Evolutionary conservation across 1,140 invertebrate species (phyloP).

Genomic region (Reticulitermes speratus): DNA sequence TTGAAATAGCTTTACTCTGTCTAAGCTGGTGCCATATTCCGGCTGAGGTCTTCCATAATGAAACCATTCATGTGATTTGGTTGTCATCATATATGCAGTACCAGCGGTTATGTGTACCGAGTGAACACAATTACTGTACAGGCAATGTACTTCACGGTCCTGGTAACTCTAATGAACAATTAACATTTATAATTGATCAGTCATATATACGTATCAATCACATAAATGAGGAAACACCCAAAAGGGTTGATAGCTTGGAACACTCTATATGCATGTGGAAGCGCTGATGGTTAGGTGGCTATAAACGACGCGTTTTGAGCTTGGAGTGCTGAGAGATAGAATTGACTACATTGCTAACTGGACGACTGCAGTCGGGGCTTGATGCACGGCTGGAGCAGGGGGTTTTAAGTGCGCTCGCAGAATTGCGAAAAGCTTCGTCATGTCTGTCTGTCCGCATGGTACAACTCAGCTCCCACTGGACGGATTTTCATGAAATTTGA

Average conservation of each 20-base stretch:
- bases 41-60: neutral
- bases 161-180: neutral
- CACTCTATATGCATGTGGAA: neutral
- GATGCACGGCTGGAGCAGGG: no score
- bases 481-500: no score
- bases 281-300: neutral
- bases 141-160: conserved; percentile 1
- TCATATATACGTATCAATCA: neutral
- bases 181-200: conserved; percentile 20
- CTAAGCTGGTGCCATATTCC: neutral
- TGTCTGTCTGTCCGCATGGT: no score
- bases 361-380: no score
- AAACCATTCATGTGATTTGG: neutral
- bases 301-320: neutral
- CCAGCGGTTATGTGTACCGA: neutral
- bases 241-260: neutral
- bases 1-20: neutral
- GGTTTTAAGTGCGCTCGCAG: no score
- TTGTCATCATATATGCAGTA: neutral
- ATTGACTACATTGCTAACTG: no score
- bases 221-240: conserved; percentile 11
- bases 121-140: neutral
- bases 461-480: no score
- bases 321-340: neutral
- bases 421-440: no score